phyloP scores from a whole-genome alignment of 2,797 vertebrate species.

The Ctenosaura bakeri region DNA sequence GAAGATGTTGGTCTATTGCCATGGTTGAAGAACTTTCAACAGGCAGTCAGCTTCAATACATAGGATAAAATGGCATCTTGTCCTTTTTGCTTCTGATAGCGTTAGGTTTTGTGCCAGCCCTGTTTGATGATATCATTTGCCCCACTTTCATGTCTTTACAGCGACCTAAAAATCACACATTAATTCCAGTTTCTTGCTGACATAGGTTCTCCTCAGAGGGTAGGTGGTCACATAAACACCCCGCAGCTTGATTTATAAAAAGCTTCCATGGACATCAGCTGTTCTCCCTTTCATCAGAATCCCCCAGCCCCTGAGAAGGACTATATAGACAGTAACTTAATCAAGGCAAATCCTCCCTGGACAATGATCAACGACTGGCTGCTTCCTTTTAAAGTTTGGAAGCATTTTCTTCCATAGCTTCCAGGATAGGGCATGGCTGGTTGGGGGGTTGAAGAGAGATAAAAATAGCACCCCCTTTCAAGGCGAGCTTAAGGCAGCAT shows the following conservation, averaged over 20 bases:
- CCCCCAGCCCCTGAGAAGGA: not conserved
- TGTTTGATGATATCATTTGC: not conserved
- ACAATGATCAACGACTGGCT: not conserved
- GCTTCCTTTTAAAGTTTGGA: constrained; percentile 49
- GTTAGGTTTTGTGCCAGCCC: not conserved
- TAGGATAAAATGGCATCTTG: not conserved
- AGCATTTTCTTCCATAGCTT: constrained; percentile 20
- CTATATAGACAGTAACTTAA: constrained; percentile 14
- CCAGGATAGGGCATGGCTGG: not conserved
- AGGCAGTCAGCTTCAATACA: not conserved
- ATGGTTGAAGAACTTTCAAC: not conserved
- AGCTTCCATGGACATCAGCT: constrained; percentile 6
- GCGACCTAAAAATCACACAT: not conserved
- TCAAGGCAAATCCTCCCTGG: constrained; percentile 22
- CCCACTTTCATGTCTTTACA: not conserved
- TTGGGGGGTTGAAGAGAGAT: constrained; percentile 21
- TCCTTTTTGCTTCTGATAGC: not conserved
- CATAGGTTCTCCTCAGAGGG: not conserved
- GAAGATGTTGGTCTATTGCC: not conserved
- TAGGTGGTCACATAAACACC: not conserved
- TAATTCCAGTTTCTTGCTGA: constrained; percentile 2
- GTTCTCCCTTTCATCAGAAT: not conserved
- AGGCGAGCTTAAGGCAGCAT: constrained; percentile 22
- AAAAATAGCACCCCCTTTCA: constrained; percentile 45
- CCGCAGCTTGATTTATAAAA: not conserved